Evolutionary conservation across 2,797 vertebrate species (phyloP), one percentile per base, ranked within the genome.

Genomic region (Lacerta viridis): DNA sequence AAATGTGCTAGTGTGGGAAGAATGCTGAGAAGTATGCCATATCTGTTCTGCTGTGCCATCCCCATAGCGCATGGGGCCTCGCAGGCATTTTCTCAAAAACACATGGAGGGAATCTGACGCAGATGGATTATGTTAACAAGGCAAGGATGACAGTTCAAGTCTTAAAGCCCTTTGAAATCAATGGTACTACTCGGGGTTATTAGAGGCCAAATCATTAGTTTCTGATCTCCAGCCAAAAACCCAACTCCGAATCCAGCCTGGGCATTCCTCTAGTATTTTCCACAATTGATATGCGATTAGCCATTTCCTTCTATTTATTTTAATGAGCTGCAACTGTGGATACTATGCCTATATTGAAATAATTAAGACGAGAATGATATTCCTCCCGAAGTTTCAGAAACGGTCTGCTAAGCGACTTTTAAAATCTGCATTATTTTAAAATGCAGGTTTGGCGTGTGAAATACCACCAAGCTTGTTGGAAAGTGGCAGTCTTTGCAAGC

Each of bases 11-110:
- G 90, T 75, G 0, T 15, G 0, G 89, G 91, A 88, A 80, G 90
- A 87, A 9, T 39, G 87, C n/a, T 87, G 75, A 78, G 87, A 88
- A 88, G 91, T 85, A 93, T 84, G 88, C 76, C 11, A 86, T 87
- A 82, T 92, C 88, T 81, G 83, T 93, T 91, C 91, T 90, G 91
- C 85, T 90, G 92, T 87, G 84, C 87, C 88, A 92, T 87, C 90
- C 88, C 23, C 92, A 69, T 27, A 83, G 46, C 41, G 87, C 13
- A 82, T 64, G 87, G 75, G 1, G 13, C 79, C 88, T 94, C 91
- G 93, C 84, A 93, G 93, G 92, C 80, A 90, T 71, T 93, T 93
- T 80, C 76, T 94, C 82, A n/a, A 20, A 80, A 75, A 84, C 20
- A 84, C 83, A 82, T 81, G 78, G 83, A 75, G 83, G 43, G 33